phyloP scores from a whole-genome alignment of 2,888 invertebrate species.

The Rhagophthalmus giganteus region DNA sequence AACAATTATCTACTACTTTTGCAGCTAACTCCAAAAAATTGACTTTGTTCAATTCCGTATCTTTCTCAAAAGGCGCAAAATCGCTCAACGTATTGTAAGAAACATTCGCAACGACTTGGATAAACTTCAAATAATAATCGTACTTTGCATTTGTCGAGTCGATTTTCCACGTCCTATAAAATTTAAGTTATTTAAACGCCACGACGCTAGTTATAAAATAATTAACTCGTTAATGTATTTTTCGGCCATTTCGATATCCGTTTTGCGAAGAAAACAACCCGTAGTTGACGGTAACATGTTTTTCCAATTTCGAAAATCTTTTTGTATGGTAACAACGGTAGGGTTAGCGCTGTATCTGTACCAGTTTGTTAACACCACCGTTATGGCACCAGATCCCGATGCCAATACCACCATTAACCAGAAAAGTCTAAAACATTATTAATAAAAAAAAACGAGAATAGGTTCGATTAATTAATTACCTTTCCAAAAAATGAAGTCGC shows the following conservation, averaged over 20 bases:
- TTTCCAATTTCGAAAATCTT: constrained; percentile 65
- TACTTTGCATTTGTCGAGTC: constrained; percentile 53
- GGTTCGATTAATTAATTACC: no score
- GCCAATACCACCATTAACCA: constrained; percentile 32
- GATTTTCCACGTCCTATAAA: constrained; percentile 54
- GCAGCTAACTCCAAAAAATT: constrained; percentile 56
- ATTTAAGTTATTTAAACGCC: not conserved
- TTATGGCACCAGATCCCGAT: constrained; percentile 13
- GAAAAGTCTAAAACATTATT: constrained; percentile 34
- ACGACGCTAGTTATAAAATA: not conserved
- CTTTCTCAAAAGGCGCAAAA: constrained; percentile 53
- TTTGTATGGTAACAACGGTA: constrained; percentile 66
- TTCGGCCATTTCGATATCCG: constrained; percentile 48
- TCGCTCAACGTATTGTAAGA: constrained; percentile 53
- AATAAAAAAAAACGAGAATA: no score
- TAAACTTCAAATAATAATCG: constrained; percentile 56
- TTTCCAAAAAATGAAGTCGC: constrained; percentile 56
- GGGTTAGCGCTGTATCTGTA: constrained; percentile 63
- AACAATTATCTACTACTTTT: constrained; percentile 48
- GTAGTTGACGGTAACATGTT: constrained; percentile 63
- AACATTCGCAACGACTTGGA: constrained; percentile 56
- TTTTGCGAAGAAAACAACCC: constrained; percentile 56
- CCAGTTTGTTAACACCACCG: constrained; percentile 52
- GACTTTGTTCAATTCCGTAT: constrained; percentile 52
- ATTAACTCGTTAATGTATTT: constrained; percentile 49